Evolutionary conservation across 2,888 invertebrate genomes (phyloP), one percentile per base, ranked within the genome.

Genomic region (Meandrusa payeni): DNA sequence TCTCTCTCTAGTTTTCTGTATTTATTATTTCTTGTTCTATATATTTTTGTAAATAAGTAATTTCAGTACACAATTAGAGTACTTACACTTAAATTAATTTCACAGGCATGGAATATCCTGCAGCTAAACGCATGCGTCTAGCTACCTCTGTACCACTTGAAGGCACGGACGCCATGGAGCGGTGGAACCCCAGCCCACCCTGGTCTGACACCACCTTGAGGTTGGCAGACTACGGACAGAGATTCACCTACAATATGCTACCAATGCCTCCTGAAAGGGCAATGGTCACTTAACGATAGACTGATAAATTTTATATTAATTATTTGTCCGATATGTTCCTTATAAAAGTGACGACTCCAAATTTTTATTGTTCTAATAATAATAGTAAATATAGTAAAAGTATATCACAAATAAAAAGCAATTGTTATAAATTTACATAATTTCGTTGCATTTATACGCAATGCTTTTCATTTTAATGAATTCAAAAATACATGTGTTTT

Each of bases 141-240:
- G 68, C 73, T 0, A 69, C 73, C 13, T 17, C 76, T 3, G 52
- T 76, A 1, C 61, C 69, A 12, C 41, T 76, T 13, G 87, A 85
- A 15, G 83, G 81, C n/a, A 92, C 93, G 12, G 94, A 94, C 50
- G 90, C 93, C 26, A 93, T 94, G 80, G 95, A 95, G 55, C 91
- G 95, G 47, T 95, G 95, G 95, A 95, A 94, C 76, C 94, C 94
- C 12, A 94, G 94, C 66, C 94, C 95, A 0, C 94, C 95, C 0
- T 95, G 95, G 95, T 95, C 95, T 0, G 95, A 96, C 61, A 93
- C 94, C 0, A 92, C 93, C 9, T 81, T 95, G 12, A 95, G 95
- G 69, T 90, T 95, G 32, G 93, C 94, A 0, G 93, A 93, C 40
- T 94, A 94, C 64, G 92, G 92, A 55, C 95, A 95, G 58, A 81